phyloP scores from a whole-genome alignment of 2,888 invertebrate species.

The Scelioninae gen. 2 region DNA sequence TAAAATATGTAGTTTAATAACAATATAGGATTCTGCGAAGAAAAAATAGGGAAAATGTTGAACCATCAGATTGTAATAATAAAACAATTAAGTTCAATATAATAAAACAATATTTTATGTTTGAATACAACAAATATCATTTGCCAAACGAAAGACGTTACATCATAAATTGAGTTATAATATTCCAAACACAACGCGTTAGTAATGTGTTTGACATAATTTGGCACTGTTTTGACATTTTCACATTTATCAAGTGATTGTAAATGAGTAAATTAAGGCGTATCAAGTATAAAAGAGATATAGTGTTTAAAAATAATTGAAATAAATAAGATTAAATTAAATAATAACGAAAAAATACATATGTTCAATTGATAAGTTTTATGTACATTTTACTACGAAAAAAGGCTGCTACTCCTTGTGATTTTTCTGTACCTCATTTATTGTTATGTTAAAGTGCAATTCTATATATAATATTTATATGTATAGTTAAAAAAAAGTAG shows the following conservation, averaged over 20 bases:
- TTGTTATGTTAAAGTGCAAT: constrained; percentile 43
- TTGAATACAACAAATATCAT: constrained; percentile 21
- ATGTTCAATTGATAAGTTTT: no score
- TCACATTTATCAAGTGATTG: constrained; percentile 14
- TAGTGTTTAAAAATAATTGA: constrained; percentile 3
- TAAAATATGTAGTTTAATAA: no score
- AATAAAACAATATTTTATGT: constrained; percentile 37
- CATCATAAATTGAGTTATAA: constrained; percentile 17
- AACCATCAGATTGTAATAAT: no score
- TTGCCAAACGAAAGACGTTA: constrained; percentile 6
- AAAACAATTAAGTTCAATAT: constrained; percentile 56
- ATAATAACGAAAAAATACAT: no score
- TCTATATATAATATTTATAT: constrained; percentile 42
- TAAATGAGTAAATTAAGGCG: constrained; percentile 15
- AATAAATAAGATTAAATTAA: no score
- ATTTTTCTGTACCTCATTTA: constrained; percentile 70
- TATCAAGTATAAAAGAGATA: background rate
- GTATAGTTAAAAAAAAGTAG: constrained; percentile 18
- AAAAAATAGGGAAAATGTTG: constrained; percentile 32
- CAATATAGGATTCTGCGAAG: no score
- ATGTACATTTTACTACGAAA: constrained; percentile 12
- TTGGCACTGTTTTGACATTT: constrained; percentile 27
- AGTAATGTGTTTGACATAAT: no score
- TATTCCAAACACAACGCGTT: no score
- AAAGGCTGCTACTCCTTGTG: constrained; percentile 66